A percentile compares a stretch with the other conserved stretches of the same genome.
Conservation (phyloP, 2,113 vertebrate species). For the Oreochromis tanganicae region DNA sequence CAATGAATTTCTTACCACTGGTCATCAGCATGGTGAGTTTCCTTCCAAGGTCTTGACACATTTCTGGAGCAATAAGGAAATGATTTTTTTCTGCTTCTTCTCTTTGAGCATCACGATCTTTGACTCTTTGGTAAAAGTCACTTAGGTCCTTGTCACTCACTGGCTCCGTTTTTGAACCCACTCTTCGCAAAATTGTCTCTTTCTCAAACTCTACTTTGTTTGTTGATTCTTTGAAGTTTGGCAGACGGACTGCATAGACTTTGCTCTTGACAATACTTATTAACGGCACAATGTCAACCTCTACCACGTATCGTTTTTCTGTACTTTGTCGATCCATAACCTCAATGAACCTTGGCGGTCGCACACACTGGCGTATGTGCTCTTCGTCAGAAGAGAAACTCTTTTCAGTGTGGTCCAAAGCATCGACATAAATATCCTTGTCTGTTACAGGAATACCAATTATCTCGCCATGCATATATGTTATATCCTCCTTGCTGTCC, state of each 20-base stretch:
- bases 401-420: constrained; percentile 69
- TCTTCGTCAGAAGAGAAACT: constrained; percentile 54
- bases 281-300: constrained; percentile 77
- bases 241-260: constrained; percentile 69
- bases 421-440: constrained; percentile 68
- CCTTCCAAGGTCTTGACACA: constrained; percentile 65
- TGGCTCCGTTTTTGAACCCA: constrained; percentile 74
- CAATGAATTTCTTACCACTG: constrained; percentile 74
- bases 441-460: constrained; percentile 67
- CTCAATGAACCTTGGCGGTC: constrained; percentile 75
- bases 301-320: constrained; percentile 74
- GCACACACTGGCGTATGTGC: constrained; percentile 70
- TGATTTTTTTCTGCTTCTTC: constrained; percentile 64
- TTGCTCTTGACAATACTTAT: constrained; percentile 52
- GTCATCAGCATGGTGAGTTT: constrained; percentile 74
- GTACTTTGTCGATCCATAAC: constrained; percentile 58
- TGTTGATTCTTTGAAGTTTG: constrained; percentile 65
- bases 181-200: constrained; percentile 50
- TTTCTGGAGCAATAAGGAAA: background rate
- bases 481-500: constrained; percentile 66
- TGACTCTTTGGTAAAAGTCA: constrained; percentile 57
- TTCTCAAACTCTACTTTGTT: constrained; percentile 70
- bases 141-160: constrained; percentile 35
- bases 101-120: constrained; percentile 68
- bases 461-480: constrained; percentile 73